Base-by-base conservation (phyloP, 2,797 vertebrate species). In the Propithecus perrieri region DNA sequence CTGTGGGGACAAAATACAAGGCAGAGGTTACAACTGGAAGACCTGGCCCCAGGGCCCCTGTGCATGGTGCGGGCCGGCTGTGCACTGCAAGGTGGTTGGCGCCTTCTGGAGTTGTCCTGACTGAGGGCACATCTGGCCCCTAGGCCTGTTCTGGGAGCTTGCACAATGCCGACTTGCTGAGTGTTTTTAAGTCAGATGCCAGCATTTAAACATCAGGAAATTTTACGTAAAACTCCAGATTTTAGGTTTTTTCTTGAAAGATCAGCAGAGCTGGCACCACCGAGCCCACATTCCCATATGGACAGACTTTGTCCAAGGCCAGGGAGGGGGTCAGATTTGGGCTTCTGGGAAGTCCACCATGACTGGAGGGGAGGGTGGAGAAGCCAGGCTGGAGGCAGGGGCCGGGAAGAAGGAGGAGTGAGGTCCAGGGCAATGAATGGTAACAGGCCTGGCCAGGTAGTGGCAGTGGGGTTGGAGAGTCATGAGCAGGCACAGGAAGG, bases 121-220 rank as follows among this genome's bases (percentile, higher is more conserved):
- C 50, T 22, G 24, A 18, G 22, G 57, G 12, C 4, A 8, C 75
- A 38, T 69, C 83, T 86, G 83, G 50, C 81, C 55, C 55, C 9
- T 24, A 50, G 67, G 41, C 2, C 35, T 79, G 38, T 59, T 30
- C 50, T 28, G 35, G 74, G 75, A 46, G 12, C 41, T 91, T 92
- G 28, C 13, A 57, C 57, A 91, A 71, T 67, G 46, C 79, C 89
- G 43, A 50, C 38, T 92, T 2, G 5, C 26, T 38, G 22, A 76
- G 50, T 76, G 59, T 53, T 91, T 95, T 92, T 59, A 81, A 67
- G 43, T 89, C 59, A 41, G 22, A 91, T 91, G 91, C 83, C 74
- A 96, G 46, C 63, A 89, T 53, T 92, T 85, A 84, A 88, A 81
- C 85, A 91, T 46, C 75, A 84, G 75, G 76, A 84, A 94, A 72